Evolutionary conservation across 2,888 invertebrate species (phyloP).

Genomic region (Dasysyrphus tricinctus): DNA sequence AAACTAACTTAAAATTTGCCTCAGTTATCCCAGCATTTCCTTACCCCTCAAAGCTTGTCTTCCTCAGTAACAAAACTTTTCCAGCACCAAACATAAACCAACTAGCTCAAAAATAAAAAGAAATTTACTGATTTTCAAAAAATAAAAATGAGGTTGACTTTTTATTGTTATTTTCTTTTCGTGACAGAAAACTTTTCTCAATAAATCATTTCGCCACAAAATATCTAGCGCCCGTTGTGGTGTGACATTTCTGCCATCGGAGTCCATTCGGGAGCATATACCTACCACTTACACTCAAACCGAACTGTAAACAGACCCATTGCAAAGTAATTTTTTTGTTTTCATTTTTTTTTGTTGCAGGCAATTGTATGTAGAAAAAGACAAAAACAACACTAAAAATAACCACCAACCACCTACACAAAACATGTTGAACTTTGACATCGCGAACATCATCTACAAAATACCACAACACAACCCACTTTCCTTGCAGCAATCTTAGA

Average conservation of each 20-base stretch:
- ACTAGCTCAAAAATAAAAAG: not conserved
- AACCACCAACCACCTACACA: slow-evolving; percentile 71
- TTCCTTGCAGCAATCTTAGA: slow-evolving; percentile 55
- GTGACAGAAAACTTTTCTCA: slow-evolving; percentile 66
- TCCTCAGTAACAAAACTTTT: not conserved
- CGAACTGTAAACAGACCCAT: slow-evolving; percentile 27
- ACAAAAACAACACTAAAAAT: slow-evolving; percentile 59
- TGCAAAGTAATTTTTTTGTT: not conserved
- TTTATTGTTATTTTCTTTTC: slow-evolving; percentile 45
- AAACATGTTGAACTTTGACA: slow-evolving; percentile 73
- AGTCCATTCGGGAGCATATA: slow-evolving; percentile 38
- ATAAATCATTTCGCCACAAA: slow-evolving; percentile 63
- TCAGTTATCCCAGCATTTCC: not conserved
- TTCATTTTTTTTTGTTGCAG: not conserved
- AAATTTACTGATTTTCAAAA: slow-evolving; percentile 3
- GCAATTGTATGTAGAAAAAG: slow-evolving; percentile 40
- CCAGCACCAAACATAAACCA: too few relatives aligned
- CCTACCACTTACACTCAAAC: slow-evolving; percentile 3
- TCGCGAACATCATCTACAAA: slow-evolving; percentile 71
- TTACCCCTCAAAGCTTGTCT: not conserved
- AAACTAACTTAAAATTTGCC: not conserved
- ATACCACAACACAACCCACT: slow-evolving; percentile 72
- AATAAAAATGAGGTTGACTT: slow-evolving; percentile 7
- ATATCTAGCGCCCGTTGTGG: slow-evolving; percentile 31
- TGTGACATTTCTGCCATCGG: slow-evolving; percentile 62